phyloP scores from a whole-genome alignment of 30 jellyfish, hydroid and myxozoan genomes.

The Sanderia malayensis region DNA sequence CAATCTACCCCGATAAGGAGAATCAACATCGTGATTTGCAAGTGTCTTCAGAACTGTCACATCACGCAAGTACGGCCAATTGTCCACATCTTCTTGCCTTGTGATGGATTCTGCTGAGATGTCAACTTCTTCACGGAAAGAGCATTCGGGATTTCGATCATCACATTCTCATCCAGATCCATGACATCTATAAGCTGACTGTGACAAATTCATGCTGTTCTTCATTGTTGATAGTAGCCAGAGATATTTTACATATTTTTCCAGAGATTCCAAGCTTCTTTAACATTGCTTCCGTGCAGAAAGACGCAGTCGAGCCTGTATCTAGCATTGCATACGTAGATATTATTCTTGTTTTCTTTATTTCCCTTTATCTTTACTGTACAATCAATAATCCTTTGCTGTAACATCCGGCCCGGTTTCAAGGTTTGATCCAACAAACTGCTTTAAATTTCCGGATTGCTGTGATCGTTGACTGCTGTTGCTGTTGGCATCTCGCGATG shows the following conservation, averaged over 20 bases:
- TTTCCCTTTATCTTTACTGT: conserved; percentile 29
- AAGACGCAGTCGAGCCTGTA: conserved; percentile 53
- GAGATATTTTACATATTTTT: conserved; percentile 20
- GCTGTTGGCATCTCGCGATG: conserved; percentile 26
- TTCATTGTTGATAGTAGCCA: conserved; percentile 37
- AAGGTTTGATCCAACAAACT: conserved; percentile 28
- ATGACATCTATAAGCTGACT: conserved; percentile 33
- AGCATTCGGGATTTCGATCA: conserved; percentile 31
- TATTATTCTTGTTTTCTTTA: background rate
- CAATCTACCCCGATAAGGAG: conserved; percentile 46
- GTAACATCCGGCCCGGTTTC: conserved; percentile 51
- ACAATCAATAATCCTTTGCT: conserved; percentile 29
- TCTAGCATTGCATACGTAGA: conserved; percentile 44
- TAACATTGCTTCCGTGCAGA: conserved; percentile 27
- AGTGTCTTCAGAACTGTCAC: conserved; percentile 23
- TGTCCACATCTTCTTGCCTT: conserved; percentile 36
- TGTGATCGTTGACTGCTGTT: conserved; percentile 7
- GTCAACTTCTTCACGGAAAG: conserved; percentile 20
- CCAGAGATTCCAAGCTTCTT: conserved; percentile 47
- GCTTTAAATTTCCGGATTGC: conserved; percentile 5
- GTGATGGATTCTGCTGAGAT: conserved; percentile 29
- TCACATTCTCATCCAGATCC: conserved; percentile 37
- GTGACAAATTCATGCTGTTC: conserved; percentile 33
- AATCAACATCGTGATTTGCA: conserved; percentile 24
- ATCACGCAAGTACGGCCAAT: conserved; percentile 40